These are phyloP conservation scores for Anticlea derivata DNA, from an alignment of 2,888 invertebrate genomes.

Conservation along the genomic window DNA sequence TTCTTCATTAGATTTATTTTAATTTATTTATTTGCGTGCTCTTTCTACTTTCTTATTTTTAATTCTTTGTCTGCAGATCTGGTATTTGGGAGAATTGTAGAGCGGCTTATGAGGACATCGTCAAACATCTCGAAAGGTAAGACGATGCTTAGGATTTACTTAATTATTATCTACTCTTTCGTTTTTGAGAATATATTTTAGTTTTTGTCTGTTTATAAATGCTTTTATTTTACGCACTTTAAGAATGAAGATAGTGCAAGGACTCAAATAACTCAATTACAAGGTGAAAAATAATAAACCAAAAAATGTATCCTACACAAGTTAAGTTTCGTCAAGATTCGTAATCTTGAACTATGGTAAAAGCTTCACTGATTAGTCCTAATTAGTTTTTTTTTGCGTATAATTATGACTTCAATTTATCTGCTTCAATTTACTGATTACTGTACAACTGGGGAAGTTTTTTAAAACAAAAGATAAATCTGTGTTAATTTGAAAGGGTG, in stretches of 20 bases:
- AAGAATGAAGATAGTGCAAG: too few relatives aligned
- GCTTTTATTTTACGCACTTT: too few relatives aligned
- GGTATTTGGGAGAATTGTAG: slow-evolving; percentile 98
- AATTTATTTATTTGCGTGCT: slow-evolving; percentile 46
- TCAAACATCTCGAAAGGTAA: slow-evolving; percentile 97
- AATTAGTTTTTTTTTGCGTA: too few relatives aligned
- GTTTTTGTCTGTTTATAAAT: neutral
- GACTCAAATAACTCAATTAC: too few relatives aligned
- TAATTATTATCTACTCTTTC: slow-evolving; percentile 15
- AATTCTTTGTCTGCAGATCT: slow-evolving; percentile 86
- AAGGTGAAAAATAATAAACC: too few relatives aligned
- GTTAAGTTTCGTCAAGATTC: too few relatives aligned
- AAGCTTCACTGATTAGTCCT: too few relatives aligned
- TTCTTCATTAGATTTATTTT: slow-evolving; percentile 12
- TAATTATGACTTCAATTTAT: too few relatives aligned
- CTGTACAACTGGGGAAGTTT: slow-evolving; percentile 27
- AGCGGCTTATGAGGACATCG: slow-evolving; percentile 97
- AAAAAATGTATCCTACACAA: too few relatives aligned
- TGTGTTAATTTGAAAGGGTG: slow-evolving; percentile 65
- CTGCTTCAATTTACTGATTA: too few relatives aligned
- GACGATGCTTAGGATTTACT: slow-evolving; percentile 48
- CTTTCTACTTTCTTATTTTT: slow-evolving; percentile 68
- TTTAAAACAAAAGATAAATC: slow-evolving; percentile 51
- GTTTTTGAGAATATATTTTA: slow-evolving; percentile 13
- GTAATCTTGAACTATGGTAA: too few relatives aligned